Evolutionary conservation across 2,888 invertebrate genomes (phyloP).

Genomic region (Brachypterus glaber): DNA sequence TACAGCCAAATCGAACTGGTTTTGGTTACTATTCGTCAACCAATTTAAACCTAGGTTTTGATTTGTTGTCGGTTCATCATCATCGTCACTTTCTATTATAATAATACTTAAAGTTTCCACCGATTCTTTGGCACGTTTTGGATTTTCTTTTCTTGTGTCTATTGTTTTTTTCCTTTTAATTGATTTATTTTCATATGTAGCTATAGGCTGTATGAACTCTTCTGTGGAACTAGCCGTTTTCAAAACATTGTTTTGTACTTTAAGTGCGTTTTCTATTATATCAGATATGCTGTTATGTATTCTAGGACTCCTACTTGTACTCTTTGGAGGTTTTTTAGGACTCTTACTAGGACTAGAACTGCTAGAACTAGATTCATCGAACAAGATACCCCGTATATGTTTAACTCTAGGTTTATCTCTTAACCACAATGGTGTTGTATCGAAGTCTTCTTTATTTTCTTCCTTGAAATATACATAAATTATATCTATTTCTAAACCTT

Average conservation of each 20-base stretch:
- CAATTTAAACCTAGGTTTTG: neutral
- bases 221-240: too few species aligned
- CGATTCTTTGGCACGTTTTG: slow-evolving; percentile 7
- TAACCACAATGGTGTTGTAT: slow-evolving; percentile 54
- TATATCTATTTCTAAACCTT: slow-evolving; percentile 37
- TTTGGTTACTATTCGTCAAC: neutral
- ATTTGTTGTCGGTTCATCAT: neutral
- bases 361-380: slow-evolving; percentile 47
- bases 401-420: slow-evolving; percentile 41
- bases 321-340: too few species aligned
- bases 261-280: too few species aligned
- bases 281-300: too few species aligned
- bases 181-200: too few species aligned
- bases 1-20: too few species aligned
- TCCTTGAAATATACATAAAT: slow-evolving; percentile 49
- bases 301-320: too few species aligned
- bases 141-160: slow-evolving; percentile 8
- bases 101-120: slow-evolving; percentile 11
- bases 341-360: slow-evolving; percentile 33
- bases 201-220: too few species aligned
- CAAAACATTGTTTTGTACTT: too few species aligned
- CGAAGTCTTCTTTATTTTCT: slow-evolving; percentile 42
- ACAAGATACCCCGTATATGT: slow-evolving; percentile 38
- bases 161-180: slow-evolving; percentile 3
- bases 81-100: slow-evolving; percentile 22